Percentiles rank a stretch among this genome's conserved stretches.
These are phyloP conservation scores for Drosophila sechellia DNA, from an alignment of 1,140 invertebrate genomes.

Conservation along the genomic window DNA sequence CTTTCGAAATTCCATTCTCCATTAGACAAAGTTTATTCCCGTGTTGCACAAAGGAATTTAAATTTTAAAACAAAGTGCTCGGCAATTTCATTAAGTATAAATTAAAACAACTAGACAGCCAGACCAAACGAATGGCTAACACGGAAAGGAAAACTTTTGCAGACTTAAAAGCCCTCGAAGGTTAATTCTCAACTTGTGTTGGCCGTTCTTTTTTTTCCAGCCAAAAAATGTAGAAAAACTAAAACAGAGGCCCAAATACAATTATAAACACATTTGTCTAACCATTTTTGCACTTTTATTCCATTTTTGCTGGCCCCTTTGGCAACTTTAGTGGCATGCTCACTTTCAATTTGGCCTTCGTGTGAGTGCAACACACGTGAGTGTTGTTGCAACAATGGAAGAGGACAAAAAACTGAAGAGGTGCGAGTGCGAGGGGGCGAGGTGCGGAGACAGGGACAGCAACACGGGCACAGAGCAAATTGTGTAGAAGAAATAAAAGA, in stretches of 20 bases:
- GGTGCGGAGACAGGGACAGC: constrained; percentile 4
- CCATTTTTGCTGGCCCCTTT: not conserved
- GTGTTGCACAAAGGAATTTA: not conserved
- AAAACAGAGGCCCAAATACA: constrained; percentile 49
- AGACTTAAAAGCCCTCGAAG: constrained; percentile 3
- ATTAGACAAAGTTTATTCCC: not conserved
- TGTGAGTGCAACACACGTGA: constrained; percentile 29
- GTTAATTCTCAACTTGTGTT: constrained; percentile 7
- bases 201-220: constrained; percentile 6
- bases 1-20: too few relatives aligned
- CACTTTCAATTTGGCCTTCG: constrained; percentile 72
- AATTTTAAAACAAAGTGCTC: not conserved
- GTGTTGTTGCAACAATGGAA: constrained; percentile 51
- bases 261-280: constrained; percentile 71
- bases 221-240: constrained; percentile 8
- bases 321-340: constrained; percentile 50
- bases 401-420: constrained; percentile 7
- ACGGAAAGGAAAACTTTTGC: constrained; percentile 11
- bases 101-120: constrained; percentile 6
- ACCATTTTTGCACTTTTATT: constrained; percentile 5
- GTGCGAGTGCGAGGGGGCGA: not conserved
- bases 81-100: not conserved
- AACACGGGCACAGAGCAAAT: constrained; percentile 21
- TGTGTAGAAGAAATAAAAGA: constrained; percentile 46
- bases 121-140: constrained; percentile 3